These are phyloP conservation scores for Pteromalus puparum DNA, from an alignment of 1,140 invertebrate species.

Conservation along the genomic window DNA sequence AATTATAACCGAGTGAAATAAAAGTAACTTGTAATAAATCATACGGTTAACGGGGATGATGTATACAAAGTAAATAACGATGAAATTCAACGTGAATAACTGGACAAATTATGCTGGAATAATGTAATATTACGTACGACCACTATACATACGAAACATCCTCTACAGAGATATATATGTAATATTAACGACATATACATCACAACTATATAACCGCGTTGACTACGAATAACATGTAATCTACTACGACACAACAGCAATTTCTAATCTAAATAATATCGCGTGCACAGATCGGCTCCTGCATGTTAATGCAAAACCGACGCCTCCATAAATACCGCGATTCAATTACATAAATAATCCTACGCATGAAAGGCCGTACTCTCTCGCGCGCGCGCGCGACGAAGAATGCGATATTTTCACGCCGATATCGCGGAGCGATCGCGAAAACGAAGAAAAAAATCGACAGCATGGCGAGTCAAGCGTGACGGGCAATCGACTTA, in stretches of 20 bases:
- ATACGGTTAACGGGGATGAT: too few species aligned
- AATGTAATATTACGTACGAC: not conserved
- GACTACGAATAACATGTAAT: not conserved
- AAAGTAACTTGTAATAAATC: too few species aligned
- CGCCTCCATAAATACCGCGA: not conserved
- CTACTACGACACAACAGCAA: conserved; percentile 18
- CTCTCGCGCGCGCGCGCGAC: too few species aligned
- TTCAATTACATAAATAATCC: not conserved
- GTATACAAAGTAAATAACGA: too few species aligned
- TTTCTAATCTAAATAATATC: conserved; percentile 36
- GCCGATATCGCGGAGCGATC: not conserved
- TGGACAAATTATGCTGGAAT: not conserved
- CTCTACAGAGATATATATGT: too few species aligned
- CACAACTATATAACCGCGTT: too few species aligned
- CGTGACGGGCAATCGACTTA: not conserved
- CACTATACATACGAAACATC: too few species aligned
- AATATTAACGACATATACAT: too few species aligned
- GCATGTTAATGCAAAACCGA: not conserved
- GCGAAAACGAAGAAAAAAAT: not conserved
- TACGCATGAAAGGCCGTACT: not conserved
- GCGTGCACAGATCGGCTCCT: not conserved
- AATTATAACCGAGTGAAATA: too few species aligned
- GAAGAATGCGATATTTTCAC: not conserved
- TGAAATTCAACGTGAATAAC: too few species aligned
- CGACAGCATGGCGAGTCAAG: not conserved